Evolutionary conservation across 2,113 vertebrate species (phyloP).

Genomic region (Paramisgurnus dabryanus): DNA sequence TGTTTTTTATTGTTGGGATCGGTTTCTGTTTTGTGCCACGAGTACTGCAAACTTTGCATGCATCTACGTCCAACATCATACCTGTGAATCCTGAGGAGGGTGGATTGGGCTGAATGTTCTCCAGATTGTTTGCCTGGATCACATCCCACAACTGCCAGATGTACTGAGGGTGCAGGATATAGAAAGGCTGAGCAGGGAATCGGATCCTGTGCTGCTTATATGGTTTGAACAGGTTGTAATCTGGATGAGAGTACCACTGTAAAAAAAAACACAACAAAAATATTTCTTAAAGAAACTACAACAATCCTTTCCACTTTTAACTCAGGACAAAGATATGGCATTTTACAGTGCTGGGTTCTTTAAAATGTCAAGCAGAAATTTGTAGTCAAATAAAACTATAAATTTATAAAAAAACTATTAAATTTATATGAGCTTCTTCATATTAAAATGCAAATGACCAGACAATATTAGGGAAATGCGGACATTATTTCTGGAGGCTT

Average conservation of each 20-base stretch:
- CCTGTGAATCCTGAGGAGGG: slow-evolving; percentile 98
- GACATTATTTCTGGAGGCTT: too few relatives aligned
- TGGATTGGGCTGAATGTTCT: slow-evolving; percentile 96
- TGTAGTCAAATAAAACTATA: neutral
- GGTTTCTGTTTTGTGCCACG: too few relatives aligned
- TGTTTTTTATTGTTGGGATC: too few relatives aligned
- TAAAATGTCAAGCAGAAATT: neutral
- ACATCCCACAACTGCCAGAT: slow-evolving; percentile 97
- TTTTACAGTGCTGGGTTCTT: too few relatives aligned
- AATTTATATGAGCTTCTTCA: neutral
- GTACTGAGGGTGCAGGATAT: slow-evolving; percentile 95
- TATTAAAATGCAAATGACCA: neutral
- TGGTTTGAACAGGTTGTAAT: slow-evolving; percentile 95
- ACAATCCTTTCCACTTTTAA: too few relatives aligned
- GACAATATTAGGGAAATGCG: neutral
- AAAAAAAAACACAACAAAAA: slow-evolving; percentile 32
- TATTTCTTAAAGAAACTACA: neutral
- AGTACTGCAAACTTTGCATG: neutral
- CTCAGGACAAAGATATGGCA: too few relatives aligned
- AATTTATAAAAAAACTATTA: too few relatives aligned
- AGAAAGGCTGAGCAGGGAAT: slow-evolving; percentile 89
- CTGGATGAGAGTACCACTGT: slow-evolving; percentile 94
- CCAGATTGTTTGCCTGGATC: slow-evolving; percentile 94
- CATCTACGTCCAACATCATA: slow-evolving; percentile 63
- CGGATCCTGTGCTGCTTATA: slow-evolving; percentile 85